Evolutionary conservation across 2,797 vertebrate species (phyloP).

Genomic region (Diglossa cyanea): DNA sequence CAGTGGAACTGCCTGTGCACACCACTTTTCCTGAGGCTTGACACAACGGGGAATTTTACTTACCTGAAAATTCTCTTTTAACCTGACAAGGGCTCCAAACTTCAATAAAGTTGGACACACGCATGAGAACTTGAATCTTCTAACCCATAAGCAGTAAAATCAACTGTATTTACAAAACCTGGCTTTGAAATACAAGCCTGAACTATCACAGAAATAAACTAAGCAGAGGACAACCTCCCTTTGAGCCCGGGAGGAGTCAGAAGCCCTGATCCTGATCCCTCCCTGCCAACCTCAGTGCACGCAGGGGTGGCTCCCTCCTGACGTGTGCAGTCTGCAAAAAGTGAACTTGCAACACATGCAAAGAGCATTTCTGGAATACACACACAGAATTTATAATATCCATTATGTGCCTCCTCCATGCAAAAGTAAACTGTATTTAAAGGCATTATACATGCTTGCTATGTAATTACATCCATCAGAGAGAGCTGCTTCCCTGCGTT

Average conservation of each 20-base stretch:
- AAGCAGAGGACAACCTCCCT: background rate
- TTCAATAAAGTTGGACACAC: background rate
- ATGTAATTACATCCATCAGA: constrained; percentile 79
- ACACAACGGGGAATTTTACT: background rate
- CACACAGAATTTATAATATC: constrained; percentile 49
- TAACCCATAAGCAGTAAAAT: background rate
- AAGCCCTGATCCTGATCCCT: background rate
- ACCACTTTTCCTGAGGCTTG: constrained; percentile 3
- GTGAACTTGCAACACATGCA: background rate
- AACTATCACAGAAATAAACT: background rate
- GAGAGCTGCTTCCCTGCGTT: constrained; percentile 66
- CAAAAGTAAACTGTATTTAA: constrained; percentile 74
- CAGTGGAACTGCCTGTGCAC: background rate
- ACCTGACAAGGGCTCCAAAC: background rate
- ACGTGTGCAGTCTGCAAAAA: background rate
- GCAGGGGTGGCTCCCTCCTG: background rate
- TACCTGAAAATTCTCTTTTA: background rate
- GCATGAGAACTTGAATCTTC: background rate
- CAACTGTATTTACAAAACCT: background rate
- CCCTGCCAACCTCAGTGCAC: background rate
- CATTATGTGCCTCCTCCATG: constrained; percentile 65
- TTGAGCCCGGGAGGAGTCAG: background rate
- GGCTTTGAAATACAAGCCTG: background rate
- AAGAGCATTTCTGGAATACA: constrained; percentile 52
- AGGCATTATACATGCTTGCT: constrained; percentile 67